Conservation (phyloP, 1,140 invertebrate species). For the Trigoniulus corallinus region DNA sequence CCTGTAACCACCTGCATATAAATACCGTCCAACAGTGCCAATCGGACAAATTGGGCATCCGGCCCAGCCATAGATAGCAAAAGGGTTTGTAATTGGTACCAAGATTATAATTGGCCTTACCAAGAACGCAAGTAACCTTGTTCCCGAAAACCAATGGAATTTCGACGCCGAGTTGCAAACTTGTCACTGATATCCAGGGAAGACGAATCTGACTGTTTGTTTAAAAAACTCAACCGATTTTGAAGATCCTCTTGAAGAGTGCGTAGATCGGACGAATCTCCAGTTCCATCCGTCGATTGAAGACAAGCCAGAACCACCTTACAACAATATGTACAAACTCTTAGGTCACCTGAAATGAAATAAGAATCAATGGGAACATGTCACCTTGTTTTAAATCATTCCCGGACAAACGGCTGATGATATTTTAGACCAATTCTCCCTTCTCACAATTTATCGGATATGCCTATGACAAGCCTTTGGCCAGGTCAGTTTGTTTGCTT, state of each 20-base stretch:
- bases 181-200: neutral
- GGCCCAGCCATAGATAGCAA: no score
- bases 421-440: no score
- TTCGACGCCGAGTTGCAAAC: conserved; percentile 28
- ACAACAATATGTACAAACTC: conserved; percentile 87
- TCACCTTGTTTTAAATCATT: no score
- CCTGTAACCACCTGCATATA: no score
- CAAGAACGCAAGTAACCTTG: conserved; percentile 37
- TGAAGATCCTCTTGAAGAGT: conserved; percentile 66
- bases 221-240: conserved; percentile 16
- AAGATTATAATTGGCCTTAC: no score
- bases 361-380: conserved; percentile 13
- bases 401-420: no score
- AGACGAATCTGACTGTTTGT: neutral
- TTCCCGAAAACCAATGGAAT: conserved; percentile 57
- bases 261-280: conserved; percentile 56
- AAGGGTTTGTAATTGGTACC: no score
- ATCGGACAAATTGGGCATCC: no score
- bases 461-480: no score
- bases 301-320: conserved; percentile 78
- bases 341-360: conserved; percentile 53
- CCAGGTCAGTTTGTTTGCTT: no score
- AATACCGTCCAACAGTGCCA: no score
- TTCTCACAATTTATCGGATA: no score
- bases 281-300: conserved; percentile 56